phyloP scores from a whole-genome alignment of 2,113 vertebrate species.

The Irena cyanogastra region DNA sequence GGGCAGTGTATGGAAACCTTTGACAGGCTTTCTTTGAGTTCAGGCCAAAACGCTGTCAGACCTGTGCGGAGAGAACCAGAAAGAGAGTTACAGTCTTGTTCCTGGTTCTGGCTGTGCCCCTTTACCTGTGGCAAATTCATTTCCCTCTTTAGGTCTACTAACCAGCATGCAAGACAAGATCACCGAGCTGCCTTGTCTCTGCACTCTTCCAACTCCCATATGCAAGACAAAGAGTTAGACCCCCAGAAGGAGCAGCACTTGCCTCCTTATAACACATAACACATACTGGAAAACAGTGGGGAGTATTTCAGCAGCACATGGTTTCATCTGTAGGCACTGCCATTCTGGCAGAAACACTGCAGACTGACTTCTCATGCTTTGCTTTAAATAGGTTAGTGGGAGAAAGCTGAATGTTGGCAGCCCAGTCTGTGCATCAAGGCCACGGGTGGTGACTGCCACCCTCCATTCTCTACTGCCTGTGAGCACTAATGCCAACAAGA shows the following conservation, averaged over 20 bases:
- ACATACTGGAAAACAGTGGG: neutral
- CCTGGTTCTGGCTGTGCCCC: neutral
- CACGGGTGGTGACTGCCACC: neutral
- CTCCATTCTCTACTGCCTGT: neutral
- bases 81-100: neutral
- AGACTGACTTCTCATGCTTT: neutral
- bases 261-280: neutral
- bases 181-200: accelerated
- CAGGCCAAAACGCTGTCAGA: neutral
- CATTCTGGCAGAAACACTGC: neutral
- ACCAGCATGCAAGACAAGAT: neutral
- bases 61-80: neutral
- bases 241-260: neutral
- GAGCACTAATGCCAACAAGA: neutral
- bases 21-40: neutral
- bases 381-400: neutral
- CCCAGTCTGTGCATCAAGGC: neutral
- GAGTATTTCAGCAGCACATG: neutral
- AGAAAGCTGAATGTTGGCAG: neutral
- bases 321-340: neutral
- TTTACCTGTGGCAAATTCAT: neutral
- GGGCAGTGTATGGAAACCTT: neutral
- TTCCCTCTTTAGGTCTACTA: neutral
- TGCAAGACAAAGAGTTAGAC: neutral
- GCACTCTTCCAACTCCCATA: neutral